Conservation (phyloP, 2,113 vertebrate species). For the Tychaedon coryphoeus region DNA sequence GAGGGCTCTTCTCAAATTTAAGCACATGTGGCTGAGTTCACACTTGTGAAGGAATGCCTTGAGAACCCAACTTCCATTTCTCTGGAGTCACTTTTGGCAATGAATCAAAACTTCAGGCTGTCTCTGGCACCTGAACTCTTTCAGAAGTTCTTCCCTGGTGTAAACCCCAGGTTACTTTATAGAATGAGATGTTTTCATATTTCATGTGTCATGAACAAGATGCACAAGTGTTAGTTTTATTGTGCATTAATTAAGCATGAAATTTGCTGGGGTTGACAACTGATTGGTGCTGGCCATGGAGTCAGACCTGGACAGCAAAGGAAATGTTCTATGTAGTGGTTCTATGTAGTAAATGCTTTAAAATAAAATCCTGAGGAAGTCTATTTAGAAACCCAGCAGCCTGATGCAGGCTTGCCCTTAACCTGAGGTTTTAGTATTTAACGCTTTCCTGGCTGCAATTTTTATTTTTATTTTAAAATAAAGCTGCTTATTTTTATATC, state of each 20-base stretch:
- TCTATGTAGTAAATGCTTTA: not conserved
- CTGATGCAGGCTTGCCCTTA: not conserved
- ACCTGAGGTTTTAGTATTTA: not conserved
- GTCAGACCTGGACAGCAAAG: not conserved
- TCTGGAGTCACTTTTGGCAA: not conserved
- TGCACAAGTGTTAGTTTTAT: not conserved
- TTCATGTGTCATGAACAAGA: not conserved
- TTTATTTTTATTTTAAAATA: not conserved
- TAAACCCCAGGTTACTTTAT: not conserved
- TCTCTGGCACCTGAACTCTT: not conserved
- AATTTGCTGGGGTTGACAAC: not conserved
- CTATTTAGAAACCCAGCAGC: not conserved
- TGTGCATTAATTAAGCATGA: not conserved
- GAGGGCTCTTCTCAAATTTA: not conserved
- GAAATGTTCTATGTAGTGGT: not conserved
- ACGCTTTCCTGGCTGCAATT: not conserved
- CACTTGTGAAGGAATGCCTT: not conserved
- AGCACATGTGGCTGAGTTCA: not conserved
- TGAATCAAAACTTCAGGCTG: not conserved
- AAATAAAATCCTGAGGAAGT: not conserved
- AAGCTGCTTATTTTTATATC: not conserved
- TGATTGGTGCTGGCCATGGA: not conserved
- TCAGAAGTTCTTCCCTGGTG: not conserved
- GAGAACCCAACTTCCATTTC: not conserved
- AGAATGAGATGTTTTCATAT: not conserved